Percentiles rank a stretch among this genome's conserved stretches.
phyloP scores from a whole-genome alignment of 1,140 invertebrate genomes.

The Trichogramma pretiosum region DNA sequence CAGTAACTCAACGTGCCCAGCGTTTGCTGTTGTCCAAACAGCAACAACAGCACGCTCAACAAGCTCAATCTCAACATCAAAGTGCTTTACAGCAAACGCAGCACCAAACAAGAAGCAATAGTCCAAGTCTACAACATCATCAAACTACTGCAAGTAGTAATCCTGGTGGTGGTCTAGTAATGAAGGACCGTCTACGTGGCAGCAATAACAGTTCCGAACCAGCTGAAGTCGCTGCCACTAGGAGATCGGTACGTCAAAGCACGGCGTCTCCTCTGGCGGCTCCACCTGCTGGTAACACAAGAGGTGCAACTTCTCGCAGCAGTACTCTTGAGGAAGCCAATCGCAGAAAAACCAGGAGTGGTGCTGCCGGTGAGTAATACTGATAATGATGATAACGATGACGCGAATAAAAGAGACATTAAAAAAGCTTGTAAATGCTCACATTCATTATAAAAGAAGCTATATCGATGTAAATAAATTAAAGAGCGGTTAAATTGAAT shows the following conservation, averaged over 20 bases:
- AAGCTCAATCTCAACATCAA: not conserved
- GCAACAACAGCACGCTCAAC: not conserved
- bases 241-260: slow-evolving; percentile 42
- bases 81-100: not conserved
- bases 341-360: slow-evolving; percentile 44
- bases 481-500: no score
- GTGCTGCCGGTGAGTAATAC: slow-evolving; percentile 43
- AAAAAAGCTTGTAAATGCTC: not conserved
- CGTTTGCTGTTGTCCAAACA: not conserved
- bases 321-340: slow-evolving; percentile 43
- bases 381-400: not conserved
- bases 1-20: not conserved
- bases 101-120: no score
- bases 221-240: slow-evolving; percentile 26
- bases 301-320: slow-evolving; percentile 41
- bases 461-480: no score
- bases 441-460: no score
- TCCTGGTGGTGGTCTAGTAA: not conserved
- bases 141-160: no score
- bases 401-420: not conserved
- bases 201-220: slow-evolving; percentile 39
- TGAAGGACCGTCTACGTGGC: slow-evolving; percentile 40
- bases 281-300: slow-evolving; percentile 42
- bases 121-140: no score
- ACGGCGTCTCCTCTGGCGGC: slow-evolving; percentile 40